Evolutionary conservation across 2,113 vertebrate species (phyloP), one percentile per base, ranked within the genome.

Genomic region (Hoplias malabaricus): DNA sequence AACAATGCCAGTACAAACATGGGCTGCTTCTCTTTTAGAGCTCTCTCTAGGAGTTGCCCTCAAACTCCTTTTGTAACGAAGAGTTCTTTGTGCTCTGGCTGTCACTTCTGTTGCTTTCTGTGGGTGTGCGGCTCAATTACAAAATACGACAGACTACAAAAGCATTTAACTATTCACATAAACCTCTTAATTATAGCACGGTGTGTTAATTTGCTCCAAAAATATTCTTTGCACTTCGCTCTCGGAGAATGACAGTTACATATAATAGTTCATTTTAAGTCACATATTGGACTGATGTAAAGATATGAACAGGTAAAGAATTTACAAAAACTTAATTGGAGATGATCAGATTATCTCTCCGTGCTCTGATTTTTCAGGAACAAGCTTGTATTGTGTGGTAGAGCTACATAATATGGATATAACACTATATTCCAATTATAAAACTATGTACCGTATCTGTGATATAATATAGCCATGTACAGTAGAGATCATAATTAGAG

Each of bases 231-330:
- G 19, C 16, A 46, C 5, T 57, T 13, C 33, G 34, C 13, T 14
- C 25, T 48, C 13, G 11, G 33, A 31, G 7, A 6, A 14, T 33
- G 62, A 23, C 16, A n/a, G n/a, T 54, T 65, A 34, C 72, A 65
- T 74, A 78, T 65, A 72, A 33, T 53, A 79, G 81, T 87, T 89
- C 82, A 90, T 87, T 90, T 90, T 88, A 77, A 50, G 82, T 40
- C 50, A 23, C 54, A 75, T 23, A 74, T 33, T 12, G 42, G 72
- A 34, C 43, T 21, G 27, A 75, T 78, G 65, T 75, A 77, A 62
- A 70, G 23, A 66, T 59, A 56, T 29, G 33, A 23, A 34, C n/a
- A 71, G 56, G 11, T 65, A 71, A 72, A 70, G 1, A 14, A 43
- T 53, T 31, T 57, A 61, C 19, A 71, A 21, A 67, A 75, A 77